Conservation (phyloP, 2,888 invertebrate genomes). For the Epirrita christyi region DNA sequence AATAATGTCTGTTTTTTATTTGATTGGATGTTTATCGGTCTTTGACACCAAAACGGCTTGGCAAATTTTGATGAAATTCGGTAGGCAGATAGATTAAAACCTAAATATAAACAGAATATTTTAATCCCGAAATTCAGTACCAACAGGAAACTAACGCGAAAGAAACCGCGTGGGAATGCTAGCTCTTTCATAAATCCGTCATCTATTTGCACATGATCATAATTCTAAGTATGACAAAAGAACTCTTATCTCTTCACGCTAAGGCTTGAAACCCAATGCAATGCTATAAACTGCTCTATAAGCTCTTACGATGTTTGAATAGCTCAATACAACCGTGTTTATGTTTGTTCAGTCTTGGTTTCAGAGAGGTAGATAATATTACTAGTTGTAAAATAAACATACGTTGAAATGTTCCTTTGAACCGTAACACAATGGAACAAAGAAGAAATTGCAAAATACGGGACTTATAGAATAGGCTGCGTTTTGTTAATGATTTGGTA, state of each 20-base stretch:
- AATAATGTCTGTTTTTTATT: no score
- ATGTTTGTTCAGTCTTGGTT: slow-evolving; percentile 52
- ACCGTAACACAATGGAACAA: slow-evolving; percentile 18
- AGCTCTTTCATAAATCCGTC: no score
- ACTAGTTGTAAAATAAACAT: slow-evolving; percentile 43
- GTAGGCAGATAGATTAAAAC: no score
- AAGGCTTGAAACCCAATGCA: slow-evolving; percentile 24
- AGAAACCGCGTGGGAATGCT: no score
- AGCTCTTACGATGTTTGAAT: slow-evolving; percentile 60
- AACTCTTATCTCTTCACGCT: not conserved
- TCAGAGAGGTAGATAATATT: slow-evolving; percentile 49
- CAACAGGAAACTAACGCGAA: no score
- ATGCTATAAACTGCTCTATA: slow-evolving; percentile 39
- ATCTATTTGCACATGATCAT: no score
- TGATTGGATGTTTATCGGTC: no score
- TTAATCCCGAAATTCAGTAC: no score
- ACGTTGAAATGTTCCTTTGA: slow-evolving; percentile 28
- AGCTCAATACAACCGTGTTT: slow-evolving; percentile 57
- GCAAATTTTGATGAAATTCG: no score
- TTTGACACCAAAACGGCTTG: no score
- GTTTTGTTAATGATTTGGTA: not conserved
- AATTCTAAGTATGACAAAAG: not conserved
- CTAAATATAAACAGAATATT: no score
- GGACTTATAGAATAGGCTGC: not conserved
- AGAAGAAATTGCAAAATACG: slow-evolving; percentile 23